Evolutionary conservation across 2,113 vertebrate species (phyloP).

Genomic region (Saimiri boliviensis): DNA sequence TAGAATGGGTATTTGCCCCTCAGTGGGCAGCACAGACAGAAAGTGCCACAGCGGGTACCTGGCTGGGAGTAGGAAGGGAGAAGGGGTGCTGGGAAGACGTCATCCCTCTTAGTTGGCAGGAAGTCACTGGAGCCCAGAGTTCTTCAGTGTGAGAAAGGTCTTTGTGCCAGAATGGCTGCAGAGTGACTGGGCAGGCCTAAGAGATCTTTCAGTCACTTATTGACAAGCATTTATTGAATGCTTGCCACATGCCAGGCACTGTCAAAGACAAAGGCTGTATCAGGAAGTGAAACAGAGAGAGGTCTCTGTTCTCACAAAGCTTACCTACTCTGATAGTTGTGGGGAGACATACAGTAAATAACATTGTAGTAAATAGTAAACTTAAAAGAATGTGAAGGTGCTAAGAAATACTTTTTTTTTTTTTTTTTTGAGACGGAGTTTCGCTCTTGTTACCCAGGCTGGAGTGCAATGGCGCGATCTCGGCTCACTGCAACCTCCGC

Average conservation of each 20-base stretch:
- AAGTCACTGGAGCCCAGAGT: neutral
- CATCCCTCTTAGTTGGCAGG: neutral
- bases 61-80: neutral
- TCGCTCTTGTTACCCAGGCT: too few species aligned
- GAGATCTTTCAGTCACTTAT: neutral
- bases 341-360: neutral
- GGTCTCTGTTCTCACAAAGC: neutral
- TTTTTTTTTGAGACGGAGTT: too few species aligned
- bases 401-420: neutral
- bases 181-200: neutral
- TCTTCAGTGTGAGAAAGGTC: neutral
- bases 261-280: fast-evolving
- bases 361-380: neutral
- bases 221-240: neutral
- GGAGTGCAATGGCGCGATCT: too few species aligned
- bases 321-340: neutral
- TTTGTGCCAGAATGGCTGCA: neutral
- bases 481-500: too few species aligned
- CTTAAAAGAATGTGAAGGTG: neutral
- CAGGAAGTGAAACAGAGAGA: neutral
- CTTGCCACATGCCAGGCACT: neutral
- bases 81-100: neutral
- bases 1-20: neutral
- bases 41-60: neutral
- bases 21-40: neutral